A percentile compares a stretch with the other conserved stretches of the same genome.
Conservation (phyloP, 2,888 invertebrate species). For the Sphaerolaimus hirsutus region DNA sequence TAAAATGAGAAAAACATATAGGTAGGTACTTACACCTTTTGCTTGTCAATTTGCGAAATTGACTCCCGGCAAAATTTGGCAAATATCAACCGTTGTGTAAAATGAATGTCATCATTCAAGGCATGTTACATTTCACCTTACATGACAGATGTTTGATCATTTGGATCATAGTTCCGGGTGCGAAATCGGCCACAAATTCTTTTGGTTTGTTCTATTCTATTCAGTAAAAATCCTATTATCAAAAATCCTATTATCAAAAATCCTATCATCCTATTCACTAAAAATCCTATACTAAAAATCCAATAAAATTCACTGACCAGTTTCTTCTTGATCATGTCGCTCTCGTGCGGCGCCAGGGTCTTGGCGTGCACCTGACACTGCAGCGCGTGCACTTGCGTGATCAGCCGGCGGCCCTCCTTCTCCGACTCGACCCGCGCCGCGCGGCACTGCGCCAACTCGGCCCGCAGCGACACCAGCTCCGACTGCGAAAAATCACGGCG, state of each 20-base stretch:
- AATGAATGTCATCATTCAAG: too few species aligned
- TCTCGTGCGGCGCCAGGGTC: constrained; percentile 30
- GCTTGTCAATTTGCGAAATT: neutral
- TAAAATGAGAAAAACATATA: too few species aligned
- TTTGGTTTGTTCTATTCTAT: neutral
- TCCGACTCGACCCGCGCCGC: constrained; percentile 38
- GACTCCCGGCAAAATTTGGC: neutral
- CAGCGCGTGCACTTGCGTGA: constrained; percentile 30
- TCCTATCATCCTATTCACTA: too few species aligned
- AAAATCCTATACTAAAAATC: too few species aligned
- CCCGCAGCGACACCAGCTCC: constrained; percentile 48
- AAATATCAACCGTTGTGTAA: neutral
- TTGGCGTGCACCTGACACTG: constrained; percentile 19
- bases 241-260: too few species aligned
- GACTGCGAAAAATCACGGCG: constrained; percentile 35
- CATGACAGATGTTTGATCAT: too few species aligned
- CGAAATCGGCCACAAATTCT: neutral
- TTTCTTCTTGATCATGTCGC: constrained; percentile 33
- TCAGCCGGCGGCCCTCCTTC: constrained; percentile 39
- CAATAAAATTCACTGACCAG: constrained; percentile 28
- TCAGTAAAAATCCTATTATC: too few species aligned
- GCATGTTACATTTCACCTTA: too few species aligned
- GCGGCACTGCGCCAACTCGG: constrained; percentile 46
- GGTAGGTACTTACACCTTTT: too few species aligned
- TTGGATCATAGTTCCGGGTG: too few species aligned